phyloP scores from a whole-genome alignment of 2,888 invertebrate species.

The Plagodis pulveraria region DNA sequence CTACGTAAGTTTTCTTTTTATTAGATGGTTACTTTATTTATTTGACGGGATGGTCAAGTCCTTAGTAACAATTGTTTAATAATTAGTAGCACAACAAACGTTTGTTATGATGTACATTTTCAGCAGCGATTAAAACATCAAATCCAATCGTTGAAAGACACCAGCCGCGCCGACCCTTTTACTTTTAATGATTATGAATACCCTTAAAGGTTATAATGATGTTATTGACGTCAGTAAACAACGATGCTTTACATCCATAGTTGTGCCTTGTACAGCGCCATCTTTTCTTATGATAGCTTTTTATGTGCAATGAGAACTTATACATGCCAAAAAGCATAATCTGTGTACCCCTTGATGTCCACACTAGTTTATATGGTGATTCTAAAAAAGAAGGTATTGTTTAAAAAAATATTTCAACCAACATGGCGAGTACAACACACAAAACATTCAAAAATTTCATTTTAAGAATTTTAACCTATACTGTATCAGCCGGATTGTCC shows the following conservation, averaged over 20 bases:
- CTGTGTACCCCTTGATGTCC: slow-evolving; percentile 5
- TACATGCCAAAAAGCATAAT: not conserved
- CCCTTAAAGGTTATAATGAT: not conserved
- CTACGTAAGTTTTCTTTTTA: no score
- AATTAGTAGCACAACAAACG: no score
- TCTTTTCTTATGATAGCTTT: slow-evolving; percentile 1
- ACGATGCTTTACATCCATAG: slow-evolving; percentile 12
- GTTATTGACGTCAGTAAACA: slow-evolving; percentile 4
- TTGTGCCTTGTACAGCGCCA: slow-evolving; percentile 17
- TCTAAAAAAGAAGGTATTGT: not conserved
- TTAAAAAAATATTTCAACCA: no score
- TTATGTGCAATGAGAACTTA: slow-evolving; percentile 12
- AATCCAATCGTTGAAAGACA: not conserved
- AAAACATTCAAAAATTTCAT: no score
- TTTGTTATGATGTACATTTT: no score
- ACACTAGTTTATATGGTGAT: not conserved
- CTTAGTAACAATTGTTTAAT: no score
- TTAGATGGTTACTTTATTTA: no score
- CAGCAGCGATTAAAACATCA: no score
- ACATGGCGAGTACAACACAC: no score
- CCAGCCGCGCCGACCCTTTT: not conserved
- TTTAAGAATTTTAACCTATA: no score
- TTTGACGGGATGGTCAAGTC: no score
- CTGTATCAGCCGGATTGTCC: no score
- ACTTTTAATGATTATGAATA: slow-evolving; percentile 9